Evolutionary conservation across 30 jellyfish, hydroid and myxozoan genomes (phyloP), one percentile per base, ranked within the genome.

Genomic region (Chironex yamaguchii): DNA sequence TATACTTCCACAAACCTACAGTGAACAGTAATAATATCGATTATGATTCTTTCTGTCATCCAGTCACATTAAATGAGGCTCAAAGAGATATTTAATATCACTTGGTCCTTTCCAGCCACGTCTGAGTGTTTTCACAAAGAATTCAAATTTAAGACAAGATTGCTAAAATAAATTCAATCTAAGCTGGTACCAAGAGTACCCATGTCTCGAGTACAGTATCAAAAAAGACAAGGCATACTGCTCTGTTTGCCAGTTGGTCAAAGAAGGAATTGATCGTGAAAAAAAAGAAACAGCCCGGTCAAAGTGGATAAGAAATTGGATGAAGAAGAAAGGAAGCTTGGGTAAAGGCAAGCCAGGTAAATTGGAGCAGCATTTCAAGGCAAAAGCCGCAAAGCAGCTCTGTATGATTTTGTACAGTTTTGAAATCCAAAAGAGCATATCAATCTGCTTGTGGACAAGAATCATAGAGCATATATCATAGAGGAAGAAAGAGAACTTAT

Each of bases 51-150:
- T n/a, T n/a, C n/a, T n/a, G n/a, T n/a, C n/a, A n/a, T n/a, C n/a
- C n/a, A n/a, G n/a, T n/a, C n/a, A n/a, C n/a, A n/a, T n/a, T n/a
- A n/a, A n/a, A n/a, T n/a, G n/a, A n/a, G n/a, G n/a, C n/a, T n/a
- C n/a, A n/a, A 24, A 63, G 31, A 63, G 31, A 63, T 23, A 63
- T 24, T 51, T 63, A 26, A 51, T 51, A 48, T 63, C 77, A 21
- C 77, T 63, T 63, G 77, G 77, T 26, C 77, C 77, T 63, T 63
- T 63, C 77, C 77, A 63, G 77, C 77, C 77, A 63, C 28, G 31
- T 49, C 31, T 63, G 77, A 63, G 51, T 2, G 31, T 63, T 12
- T 63, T 26, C 22, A 49, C 77, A 63, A 63, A 51, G 77, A 63
- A 63, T 63, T 26, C 77, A 63, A 63, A 24, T 51, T 26, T 63